Evolutionary conservation across 2,888 invertebrate genomes (phyloP).

Genomic region (Polydesmus complanatus): DNA sequence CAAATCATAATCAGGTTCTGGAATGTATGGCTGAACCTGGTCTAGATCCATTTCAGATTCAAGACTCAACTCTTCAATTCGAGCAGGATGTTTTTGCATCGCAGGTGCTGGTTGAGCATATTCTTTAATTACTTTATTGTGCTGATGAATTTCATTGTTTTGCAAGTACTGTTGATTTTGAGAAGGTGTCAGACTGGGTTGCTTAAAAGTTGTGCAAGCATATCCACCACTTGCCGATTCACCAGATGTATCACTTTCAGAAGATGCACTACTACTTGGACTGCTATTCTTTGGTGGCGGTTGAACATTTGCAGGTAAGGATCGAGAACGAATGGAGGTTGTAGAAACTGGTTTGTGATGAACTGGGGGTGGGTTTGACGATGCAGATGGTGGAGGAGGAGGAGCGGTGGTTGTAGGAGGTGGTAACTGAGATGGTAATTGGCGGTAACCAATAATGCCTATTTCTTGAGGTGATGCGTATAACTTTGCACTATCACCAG

Average conservation of each 20-base stretch:
- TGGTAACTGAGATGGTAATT: not conserved
- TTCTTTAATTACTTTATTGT: not conserved
- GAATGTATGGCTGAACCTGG: conserved; percentile 52
- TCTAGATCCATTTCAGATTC: not conserved
- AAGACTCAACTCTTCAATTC: not conserved
- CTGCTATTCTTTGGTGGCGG: conserved; percentile 18
- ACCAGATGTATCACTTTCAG: conserved; percentile 18
- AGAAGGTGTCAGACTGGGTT: not conserved
- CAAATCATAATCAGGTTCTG: conserved; percentile 81
- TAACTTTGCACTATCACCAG: conserved; percentile 66
- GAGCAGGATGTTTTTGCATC: not conserved
- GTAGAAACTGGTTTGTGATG: conserved; percentile 21
- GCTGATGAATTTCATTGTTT: not conserved
- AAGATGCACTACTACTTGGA: conserved; percentile 17
- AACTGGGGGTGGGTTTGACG: conserved; percentile 6
- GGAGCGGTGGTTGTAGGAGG: conserved; percentile 11
- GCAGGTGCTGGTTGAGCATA: not conserved
- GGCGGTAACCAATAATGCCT: conserved; percentile 45
- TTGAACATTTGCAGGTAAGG: conserved; percentile 17
- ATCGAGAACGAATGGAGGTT: conserved; percentile 17
- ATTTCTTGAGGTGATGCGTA: conserved; percentile 80
- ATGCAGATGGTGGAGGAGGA: conserved; percentile 17
- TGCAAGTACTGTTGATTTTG: not conserved
- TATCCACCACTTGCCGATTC: conserved; percentile 14
- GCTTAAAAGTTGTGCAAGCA: conserved; percentile 14